Base-by-base conservation (phyloP, 2,797 vertebrate genomes). In the Bovichtus variegatus region DNA sequence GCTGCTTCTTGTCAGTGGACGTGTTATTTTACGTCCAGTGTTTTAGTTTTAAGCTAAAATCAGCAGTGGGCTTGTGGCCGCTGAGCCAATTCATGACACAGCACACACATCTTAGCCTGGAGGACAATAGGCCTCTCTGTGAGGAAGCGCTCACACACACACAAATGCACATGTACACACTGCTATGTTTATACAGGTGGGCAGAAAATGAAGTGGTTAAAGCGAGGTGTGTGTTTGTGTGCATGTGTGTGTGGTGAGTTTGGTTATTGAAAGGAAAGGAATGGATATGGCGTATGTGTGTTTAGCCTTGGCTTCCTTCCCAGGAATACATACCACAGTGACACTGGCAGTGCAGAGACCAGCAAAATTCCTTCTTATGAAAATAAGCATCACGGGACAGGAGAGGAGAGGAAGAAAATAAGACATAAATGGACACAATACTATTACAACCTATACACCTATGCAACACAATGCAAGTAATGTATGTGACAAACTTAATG, bases 141-240 rank as follows among this genome's bases (percentile, higher is more conserved):
- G 81, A 75, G 76, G 86, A 71, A 72, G 65, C 27, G 5, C 82
- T 75, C 68, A 60, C 71, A 81, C 82, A 82, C 84, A 84, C 82
- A 69, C 72, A 81, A n/a, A n/a, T 58, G 44, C 83, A 55, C 83
- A 83, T 82, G 79, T 50, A 84, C 79, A 84, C 80, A 82, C 79
- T 74, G 86, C 84, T 86, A 66, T 94, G 91, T 94, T 93, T 94
- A 87, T 90, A 93, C 93, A 94, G 92, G 93, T 94, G 93, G 90
- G 80, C 60, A 76, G 76, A 90, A 91, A 89, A 92, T 76, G 67
- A 84, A 89, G 84, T 81, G 81, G 87, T 84, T 71, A 34, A 6
- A 72, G 80, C 36, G 31, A 85, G 67, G 54, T 71, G 76, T 66
- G 71, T 82, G 78, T 70, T 76, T 75, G 80, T 59, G 70, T 77